Evolutionary conservation across 2,797 vertebrate species (phyloP).

Genomic region (Coluber constrictor): DNA sequence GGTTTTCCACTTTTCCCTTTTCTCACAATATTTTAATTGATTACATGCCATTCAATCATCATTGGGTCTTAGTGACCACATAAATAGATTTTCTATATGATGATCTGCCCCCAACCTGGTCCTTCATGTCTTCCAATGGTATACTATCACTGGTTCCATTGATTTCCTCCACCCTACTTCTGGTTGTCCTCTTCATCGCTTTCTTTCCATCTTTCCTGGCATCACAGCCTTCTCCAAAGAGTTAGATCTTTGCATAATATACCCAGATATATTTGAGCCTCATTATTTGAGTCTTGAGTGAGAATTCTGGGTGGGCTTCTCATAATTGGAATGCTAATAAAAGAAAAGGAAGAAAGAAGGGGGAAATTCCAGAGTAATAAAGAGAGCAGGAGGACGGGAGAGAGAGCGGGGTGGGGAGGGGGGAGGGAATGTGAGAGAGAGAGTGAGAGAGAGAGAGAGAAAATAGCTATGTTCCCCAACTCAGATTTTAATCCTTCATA

Average conservation of each 20-base stretch:
- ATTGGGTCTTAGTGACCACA: background rate
- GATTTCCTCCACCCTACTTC: background rate
- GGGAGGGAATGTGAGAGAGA: background rate
- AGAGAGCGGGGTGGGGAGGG: fast-evolving
- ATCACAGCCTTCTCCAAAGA: background rate
- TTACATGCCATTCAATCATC: background rate
- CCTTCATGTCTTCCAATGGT: background rate
- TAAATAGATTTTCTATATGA: background rate
- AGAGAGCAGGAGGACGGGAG: background rate
- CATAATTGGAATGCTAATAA: background rate
- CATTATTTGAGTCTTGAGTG: background rate
- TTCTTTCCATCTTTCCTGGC: background rate
- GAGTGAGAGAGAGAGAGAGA: background rate
- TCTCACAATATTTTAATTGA: background rate
- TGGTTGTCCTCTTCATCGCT: background rate
- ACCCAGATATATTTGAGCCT: background rate
- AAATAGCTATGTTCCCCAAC: background rate
- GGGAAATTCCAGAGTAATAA: background rate
- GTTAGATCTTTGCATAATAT: background rate
- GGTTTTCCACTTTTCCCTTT: background rate
- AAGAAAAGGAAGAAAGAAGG: background rate
- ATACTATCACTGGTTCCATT: background rate
- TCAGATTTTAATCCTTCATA: background rate
- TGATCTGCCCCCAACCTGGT: background rate
- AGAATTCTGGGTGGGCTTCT: background rate